Percentiles rank a stretch among this genome's conserved stretches.
phyloP scores from a whole-genome alignment of 2,888 invertebrate species.

The Labia minor region DNA sequence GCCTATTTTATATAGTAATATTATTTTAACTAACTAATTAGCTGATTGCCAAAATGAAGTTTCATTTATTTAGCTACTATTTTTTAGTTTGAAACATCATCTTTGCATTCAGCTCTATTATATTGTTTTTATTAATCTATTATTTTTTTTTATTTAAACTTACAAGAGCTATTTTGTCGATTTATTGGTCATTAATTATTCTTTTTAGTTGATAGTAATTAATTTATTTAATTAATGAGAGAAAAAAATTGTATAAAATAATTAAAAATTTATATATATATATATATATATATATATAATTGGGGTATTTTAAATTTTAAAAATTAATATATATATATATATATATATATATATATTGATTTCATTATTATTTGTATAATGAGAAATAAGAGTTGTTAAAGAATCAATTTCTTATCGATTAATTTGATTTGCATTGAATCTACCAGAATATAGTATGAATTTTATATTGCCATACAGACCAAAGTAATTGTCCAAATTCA shows the following conservation, averaged over 20 bases:
- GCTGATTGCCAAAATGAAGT: constrained; percentile 23
- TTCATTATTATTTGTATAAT: background rate
- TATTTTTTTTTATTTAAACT: background rate
- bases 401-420: too few relatives aligned
- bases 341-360: background rate
- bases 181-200: background rate
- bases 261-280: too few relatives aligned
- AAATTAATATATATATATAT: background rate
- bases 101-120: background rate
- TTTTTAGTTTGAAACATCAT: background rate
- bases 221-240: too few relatives aligned
- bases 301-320: background rate
- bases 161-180: background rate
- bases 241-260: too few relatives aligned
- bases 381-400: too few relatives aligned
- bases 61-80: constrained; percentile 14
- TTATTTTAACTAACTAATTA: background rate
- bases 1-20: constrained; percentile 5
- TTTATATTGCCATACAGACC: too few relatives aligned
- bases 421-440: too few relatives aligned
- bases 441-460: too few relatives aligned
- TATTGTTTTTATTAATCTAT: background rate
- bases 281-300: too few relatives aligned
- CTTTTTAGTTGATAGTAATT: too few relatives aligned
- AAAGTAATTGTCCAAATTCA: too few relatives aligned